Base-by-base conservation (phyloP, 2,888 invertebrate species). In the Labia minor region DNA sequence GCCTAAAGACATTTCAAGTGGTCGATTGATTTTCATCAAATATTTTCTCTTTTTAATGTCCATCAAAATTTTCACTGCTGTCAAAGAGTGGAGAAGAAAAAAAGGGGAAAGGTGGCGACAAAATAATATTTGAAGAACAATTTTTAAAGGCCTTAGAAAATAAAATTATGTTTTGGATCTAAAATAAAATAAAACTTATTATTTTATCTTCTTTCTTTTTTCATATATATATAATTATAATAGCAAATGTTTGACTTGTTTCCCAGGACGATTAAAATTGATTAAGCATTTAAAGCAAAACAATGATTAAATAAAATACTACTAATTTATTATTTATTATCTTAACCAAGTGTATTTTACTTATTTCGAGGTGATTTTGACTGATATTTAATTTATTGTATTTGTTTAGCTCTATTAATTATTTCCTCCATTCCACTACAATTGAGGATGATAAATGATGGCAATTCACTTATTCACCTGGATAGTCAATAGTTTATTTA, bases 261-360 rank as follows among this genome's bases (percentile, higher is more conserved):
- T 26, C 26, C 26, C 26, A 8, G n/a, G 33, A 3, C 49, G n/a
- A 49, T 49, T 49, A 49, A 49, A 49, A 49, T 49, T 49, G 49
- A 49, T 49, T 49, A 49, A 49, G 49, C 49, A 49, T 49, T 49
- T 49, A 49, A 49, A 49, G 49, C 49, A 49, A 49, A 49, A 49
- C 49, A 49, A 49, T 49, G 49, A 49, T 49, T 49, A 49, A n/a
- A n/a, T n/a, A n/a, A 49, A 49, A 49, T 16, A 49, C 49, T n/a
- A 16, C 49, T 3, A n/a, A 49, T 49, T n/a, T 49, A 3, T 49
- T 49, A 49, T 49, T 49, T 16, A 49, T 49, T 49, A 49, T 49
- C 49, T 49, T 49, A 11, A 33, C 49, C 26, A 26, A 26, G 26
- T 26, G 26, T 8, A 26, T 26, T 26, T 3, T 26, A 26, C 26